Evolutionary conservation across 2,113 vertebrate genomes (phyloP).

Genomic region (Corythornis madagascariensis): DNA sequence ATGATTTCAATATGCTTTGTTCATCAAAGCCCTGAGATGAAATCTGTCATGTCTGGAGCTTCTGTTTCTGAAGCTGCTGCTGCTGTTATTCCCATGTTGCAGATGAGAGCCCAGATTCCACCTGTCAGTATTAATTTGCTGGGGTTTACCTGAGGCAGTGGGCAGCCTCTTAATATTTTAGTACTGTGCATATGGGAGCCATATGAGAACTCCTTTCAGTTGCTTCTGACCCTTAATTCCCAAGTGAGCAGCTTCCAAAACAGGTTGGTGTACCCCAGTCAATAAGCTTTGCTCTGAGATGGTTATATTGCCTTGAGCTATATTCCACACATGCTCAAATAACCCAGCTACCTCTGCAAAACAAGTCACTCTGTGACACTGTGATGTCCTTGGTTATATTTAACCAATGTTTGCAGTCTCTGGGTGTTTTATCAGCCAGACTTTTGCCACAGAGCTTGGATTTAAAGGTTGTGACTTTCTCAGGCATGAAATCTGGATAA

Average conservation of each 20-base stretch:
- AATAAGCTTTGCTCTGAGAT: not conserved
- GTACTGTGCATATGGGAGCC: not conserved
- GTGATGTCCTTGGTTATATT: not conserved
- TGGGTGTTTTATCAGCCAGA: not conserved
- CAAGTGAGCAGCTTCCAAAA: not conserved
- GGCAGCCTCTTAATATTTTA: not conserved
- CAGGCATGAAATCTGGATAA: not conserved
- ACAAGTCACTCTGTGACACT: not conserved
- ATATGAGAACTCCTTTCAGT: not conserved
- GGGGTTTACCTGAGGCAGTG: not conserved
- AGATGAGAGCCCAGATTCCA: not conserved
- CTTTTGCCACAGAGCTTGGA: not conserved
- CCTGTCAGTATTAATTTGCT: not conserved
- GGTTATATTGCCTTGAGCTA: not conserved
- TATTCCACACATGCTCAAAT: not conserved
- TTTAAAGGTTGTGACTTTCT: not conserved
- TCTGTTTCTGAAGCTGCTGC: not conserved
- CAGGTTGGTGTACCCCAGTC: not conserved
- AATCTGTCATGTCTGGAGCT: not conserved
- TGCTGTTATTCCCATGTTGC: not conserved
- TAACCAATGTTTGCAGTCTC: not conserved
- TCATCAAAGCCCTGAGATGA: not conserved
- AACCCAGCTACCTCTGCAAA: not conserved
- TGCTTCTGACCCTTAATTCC: not conserved
- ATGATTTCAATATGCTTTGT: not conserved